Evolutionary conservation across 2,113 vertebrate species (phyloP), one percentile per base, ranked within the genome.

Genomic region (Tretioscincus oriximinensis): DNA sequence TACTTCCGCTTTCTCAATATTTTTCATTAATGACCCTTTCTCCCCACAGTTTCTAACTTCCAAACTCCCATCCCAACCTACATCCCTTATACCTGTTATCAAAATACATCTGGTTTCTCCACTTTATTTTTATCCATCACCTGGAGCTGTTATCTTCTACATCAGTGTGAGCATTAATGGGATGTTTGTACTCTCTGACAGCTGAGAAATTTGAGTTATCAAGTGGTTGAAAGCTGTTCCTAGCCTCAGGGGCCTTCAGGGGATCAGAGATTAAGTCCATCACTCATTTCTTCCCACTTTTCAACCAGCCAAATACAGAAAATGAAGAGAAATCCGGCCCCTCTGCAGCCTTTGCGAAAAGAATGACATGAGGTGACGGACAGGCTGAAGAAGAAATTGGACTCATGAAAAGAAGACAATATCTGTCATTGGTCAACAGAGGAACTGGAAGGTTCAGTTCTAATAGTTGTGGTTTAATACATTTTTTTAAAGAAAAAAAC

Each of bases 161-260:
- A 76, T 81, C 65, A 26, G 51, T 26, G 60, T 58, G 35, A 45
- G 3, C 65, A 28, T 61, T 81, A 76, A 76, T 81, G 65, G 80
- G 35, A 69, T 76, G 80, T 76, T 76, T 76, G 73, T 54, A 49
- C n/a, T 69, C 65, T 11, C 73, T 76, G 73, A 69, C 73, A 81
- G 73, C n/a, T 81, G 73, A 81, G 35, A 69, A 76, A 81, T 76
- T 65, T 2, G 73, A 81, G 63, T 81, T 54, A 81, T 81, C 72
- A 67, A 60, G 31, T 72, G 14, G 80, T 22, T 6, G 65, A 63
- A 76, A 76, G 80, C 66, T 35, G 16, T 61, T 45, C 9, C 31
- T 69, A 45, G 73, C 73, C 73, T 54, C 64, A 8, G 73, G 80
- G 73, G 68, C 29, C 41, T 69, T 61, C 9, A 1, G 28, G 73